Base-by-base conservation (phyloP, 2,888 invertebrate species). In the Cataglyphis cursor region DNA sequence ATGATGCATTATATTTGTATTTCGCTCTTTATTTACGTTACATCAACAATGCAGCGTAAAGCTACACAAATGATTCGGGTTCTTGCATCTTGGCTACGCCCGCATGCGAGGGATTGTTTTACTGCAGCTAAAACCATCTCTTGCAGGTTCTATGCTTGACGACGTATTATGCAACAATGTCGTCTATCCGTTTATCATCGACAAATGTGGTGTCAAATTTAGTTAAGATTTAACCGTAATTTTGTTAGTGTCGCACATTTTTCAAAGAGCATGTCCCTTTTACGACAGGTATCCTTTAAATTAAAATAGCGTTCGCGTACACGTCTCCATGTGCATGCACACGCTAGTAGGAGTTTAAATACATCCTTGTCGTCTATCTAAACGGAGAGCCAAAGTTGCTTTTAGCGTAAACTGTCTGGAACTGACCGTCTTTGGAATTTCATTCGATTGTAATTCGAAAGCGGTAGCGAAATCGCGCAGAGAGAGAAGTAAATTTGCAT, bases 401-500 rank as follows among this genome's bases (percentile, higher is more conserved):
- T 59, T 57, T 1, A 31, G 15, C 31, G 6, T 54, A 68, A 68
- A 44, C 2, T 31, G 15, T 18, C 59, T 35, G 10, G 3, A 70
- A n/a, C 21, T 68, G 31, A 54, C 18, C 12, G 24, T 80, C 3
- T 59, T 76, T 10, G 57, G 66, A 68, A 44, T 24, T 72, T 48
- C 24, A 59, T 57, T 70, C 12, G 18, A 21, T 21, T 70, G 18
- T 48, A 35, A 78, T 41, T 59, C 18, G 21, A 35, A 70, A 59
- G 44, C 12, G 10, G 54, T 38, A 41, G 57, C 28, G 35, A 44
- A 78, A 61, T 59, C 18, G 18, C 48, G 18, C 41, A 12, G n/a
- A 35, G 24, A 61, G 35, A 57, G n/a, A 5, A 41, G 44, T 72
- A n/a, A 59, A 54, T 76, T 78, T 70, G 59, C 59, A 59, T 70